Evolutionary conservation across 2,888 invertebrate species (phyloP).

Genomic region (Lissonota sp.): DNA sequence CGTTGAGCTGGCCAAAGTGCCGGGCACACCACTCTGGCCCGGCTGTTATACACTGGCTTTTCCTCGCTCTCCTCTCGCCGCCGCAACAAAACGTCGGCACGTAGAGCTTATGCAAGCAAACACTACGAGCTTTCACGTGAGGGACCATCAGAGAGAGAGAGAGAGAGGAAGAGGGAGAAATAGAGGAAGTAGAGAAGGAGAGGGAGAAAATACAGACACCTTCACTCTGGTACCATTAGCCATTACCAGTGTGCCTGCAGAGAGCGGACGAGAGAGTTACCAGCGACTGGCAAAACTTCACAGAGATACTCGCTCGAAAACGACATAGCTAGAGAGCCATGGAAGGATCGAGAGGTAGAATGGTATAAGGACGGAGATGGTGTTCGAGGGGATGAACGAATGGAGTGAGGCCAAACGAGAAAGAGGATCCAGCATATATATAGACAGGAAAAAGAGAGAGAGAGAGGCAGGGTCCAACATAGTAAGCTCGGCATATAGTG

Average conservation of each 20-base stretch:
- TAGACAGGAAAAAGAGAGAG: no score
- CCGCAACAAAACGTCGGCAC: slow-evolving; percentile 54
- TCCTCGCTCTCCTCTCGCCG: slow-evolving; percentile 41
- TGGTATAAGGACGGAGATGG: slow-evolving; percentile 29
- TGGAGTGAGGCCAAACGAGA: slow-evolving; percentile 48
- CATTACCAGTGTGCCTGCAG: slow-evolving; percentile 52
- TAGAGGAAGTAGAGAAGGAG: slow-evolving; percentile 7
- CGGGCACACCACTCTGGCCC: slow-evolving; percentile 23
- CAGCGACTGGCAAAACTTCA: slow-evolving; percentile 54
- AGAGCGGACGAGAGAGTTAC: slow-evolving; percentile 45
- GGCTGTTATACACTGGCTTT: slow-evolving; percentile 28
- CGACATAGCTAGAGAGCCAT: slow-evolving; percentile 22
- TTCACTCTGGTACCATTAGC: slow-evolving; percentile 38
- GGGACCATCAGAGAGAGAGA: background rate
- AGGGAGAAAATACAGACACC: slow-evolving; percentile 51
- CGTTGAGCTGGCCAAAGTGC: slow-evolving; percentile 52
- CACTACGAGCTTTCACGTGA: slow-evolving; percentile 45
- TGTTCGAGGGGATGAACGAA: slow-evolving; percentile 43
- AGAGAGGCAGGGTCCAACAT: slow-evolving; percentile 37
- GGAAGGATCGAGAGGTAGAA: slow-evolving; percentile 4
- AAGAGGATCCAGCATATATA: slow-evolving; percentile 21
- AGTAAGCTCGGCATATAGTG: slow-evolving; percentile 46
- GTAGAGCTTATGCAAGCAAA: slow-evolving; percentile 54
- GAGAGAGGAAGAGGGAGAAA: background rate
- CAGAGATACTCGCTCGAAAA: slow-evolving; percentile 28